Base-by-base conservation (phyloP, 2,888 invertebrate genomes). In the Agonopterix alstromeriana region DNA sequence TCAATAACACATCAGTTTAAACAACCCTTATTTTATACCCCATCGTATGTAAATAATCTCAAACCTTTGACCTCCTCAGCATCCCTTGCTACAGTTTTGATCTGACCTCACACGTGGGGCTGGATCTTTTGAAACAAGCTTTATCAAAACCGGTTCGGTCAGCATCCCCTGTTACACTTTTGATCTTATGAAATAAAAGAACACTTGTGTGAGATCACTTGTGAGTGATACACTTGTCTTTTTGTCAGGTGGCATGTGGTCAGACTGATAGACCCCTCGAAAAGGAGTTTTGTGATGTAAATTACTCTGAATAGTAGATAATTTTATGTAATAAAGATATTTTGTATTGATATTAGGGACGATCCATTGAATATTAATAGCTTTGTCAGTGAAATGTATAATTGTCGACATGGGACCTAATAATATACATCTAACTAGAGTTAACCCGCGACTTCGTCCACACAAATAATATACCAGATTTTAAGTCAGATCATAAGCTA, bases 81-180 rank as follows among this genome's bases (percentile, higher is more conserved):
- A 73, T 78, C 79, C 73, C 73, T 57, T 60, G 72, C 49, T 77
- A 70, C 71, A 69, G 53, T 65, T 75, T 47, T 43, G 42, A 49
- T 52, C 51, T 52, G 38, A 41, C 42, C 47, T 27, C 38, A 41
- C 47, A 41, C 44, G 42, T n/a, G 36, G 48, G 36, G 47, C 48
- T 35, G 53, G 40, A 41, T 42, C 36, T 36, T 36, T 44, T 12
- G 38, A 42, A 50, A 54, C 53, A 51, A 48, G 50, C 55, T 54
- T 56, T 43, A 49, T 48, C 11, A 27, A 47, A 58, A 56, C 58
- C 44, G 52, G 60, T 53, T 42, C 40, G 48, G 51, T 47, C 60
- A 68, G 62, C 59, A 58, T 70, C 70, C 67, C 64, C 42, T 67
- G 73, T 62, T 76, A 69, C 61, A 77, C 56, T 69, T 79, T 73